These are phyloP conservation scores for Parapsyche elsis DNA, from an alignment of 1,140 invertebrate species.

Conservation along the genomic window DNA sequence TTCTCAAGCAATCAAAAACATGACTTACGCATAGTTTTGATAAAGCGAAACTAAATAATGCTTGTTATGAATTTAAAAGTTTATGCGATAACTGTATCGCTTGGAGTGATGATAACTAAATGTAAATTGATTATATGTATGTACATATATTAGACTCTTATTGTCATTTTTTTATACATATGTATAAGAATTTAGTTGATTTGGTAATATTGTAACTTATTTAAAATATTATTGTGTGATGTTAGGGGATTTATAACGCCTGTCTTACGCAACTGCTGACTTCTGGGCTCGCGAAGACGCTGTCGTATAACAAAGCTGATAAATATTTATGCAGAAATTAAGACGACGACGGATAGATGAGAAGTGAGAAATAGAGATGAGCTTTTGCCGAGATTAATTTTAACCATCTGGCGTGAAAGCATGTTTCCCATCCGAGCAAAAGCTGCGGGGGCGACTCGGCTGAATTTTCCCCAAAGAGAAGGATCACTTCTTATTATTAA, in stretches of 20 bases:
- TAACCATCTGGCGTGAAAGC: slow-evolving; percentile 46
- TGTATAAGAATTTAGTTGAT: neutral
- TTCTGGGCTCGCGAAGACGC: slow-evolving; percentile 19
- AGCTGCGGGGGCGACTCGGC: neutral
- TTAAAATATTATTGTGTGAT: neutral
- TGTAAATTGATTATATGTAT: too few relatives aligned
- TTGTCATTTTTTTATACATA: neutral
- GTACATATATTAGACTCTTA: neutral
- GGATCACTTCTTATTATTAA: neutral
- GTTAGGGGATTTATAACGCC: neutral
- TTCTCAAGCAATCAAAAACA: neutral
- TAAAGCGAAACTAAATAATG: too few relatives aligned
- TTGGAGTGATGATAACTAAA: too few relatives aligned
- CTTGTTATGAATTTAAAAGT: too few relatives aligned
- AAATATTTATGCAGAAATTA: slow-evolving; percentile 47
- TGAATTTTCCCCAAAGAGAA: neutral
- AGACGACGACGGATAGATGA: slow-evolving; percentile 34
- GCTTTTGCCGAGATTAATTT: slow-evolving; percentile 40
- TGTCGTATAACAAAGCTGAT: slow-evolving; percentile 37
- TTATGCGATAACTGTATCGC: too few relatives aligned
- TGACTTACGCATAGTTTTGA: too few relatives aligned
- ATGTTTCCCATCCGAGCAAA: slow-evolving; percentile 36
- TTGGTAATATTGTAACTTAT: neutral
- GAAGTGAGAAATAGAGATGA: slow-evolving; percentile 46
- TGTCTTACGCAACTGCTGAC: neutral